Evolutionary conservation across 2,888 invertebrate genomes (phyloP), one percentile per base, ranked within the genome.

Genomic region (Eristalis pertinax): DNA sequence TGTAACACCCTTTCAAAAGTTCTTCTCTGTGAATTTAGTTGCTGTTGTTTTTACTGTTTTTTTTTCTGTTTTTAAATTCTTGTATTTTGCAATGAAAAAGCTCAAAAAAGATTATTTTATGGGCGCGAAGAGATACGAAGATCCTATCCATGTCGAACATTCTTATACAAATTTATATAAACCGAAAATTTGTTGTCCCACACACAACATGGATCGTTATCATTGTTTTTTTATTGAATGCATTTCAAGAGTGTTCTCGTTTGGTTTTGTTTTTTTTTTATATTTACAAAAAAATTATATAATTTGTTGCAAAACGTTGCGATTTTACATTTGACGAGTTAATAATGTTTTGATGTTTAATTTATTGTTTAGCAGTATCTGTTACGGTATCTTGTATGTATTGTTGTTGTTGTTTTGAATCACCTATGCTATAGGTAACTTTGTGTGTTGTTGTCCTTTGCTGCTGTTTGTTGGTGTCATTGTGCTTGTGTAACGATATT

Each of bases 341-440:
- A n/a, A n/a, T n/a, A n/a, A 19, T 19, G 19, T 8, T 65, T 19
- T 82, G 64, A 24, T 38, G 38, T 74, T 29, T 50, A 50, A n/a
- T 79, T 35, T 64, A 35, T 65, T 60, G 3, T 62, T 32, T 74
- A 75, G 84, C 77, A 69, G 60, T 79, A 60, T 58, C 50, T 43
- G 73, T 65, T 41, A 69, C 29, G 62, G 15, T 84, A 60, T 67
- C 63, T 67, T 63, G 32, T 32, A 10, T 5, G 32, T n/a, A n/a
- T n/a, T n/a, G n/a, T n/a, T n/a, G 11, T 68, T 64, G 35, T 69
- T 74, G 56, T 79, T 15, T 63, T 73, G 77, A 65, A 68, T 75
- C 79, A 87, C 79, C 84, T 87, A 87, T 79, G 76, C 87, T 87
- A 84, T 84, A 87, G 87, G 87, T 87, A 87, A 87, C 84, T 79